Percentiles rank a stretch among this genome's conserved stretches.
phyloP scores from a whole-genome alignment of 2,888 invertebrate genomes.

The Ethmia dodecea region DNA sequence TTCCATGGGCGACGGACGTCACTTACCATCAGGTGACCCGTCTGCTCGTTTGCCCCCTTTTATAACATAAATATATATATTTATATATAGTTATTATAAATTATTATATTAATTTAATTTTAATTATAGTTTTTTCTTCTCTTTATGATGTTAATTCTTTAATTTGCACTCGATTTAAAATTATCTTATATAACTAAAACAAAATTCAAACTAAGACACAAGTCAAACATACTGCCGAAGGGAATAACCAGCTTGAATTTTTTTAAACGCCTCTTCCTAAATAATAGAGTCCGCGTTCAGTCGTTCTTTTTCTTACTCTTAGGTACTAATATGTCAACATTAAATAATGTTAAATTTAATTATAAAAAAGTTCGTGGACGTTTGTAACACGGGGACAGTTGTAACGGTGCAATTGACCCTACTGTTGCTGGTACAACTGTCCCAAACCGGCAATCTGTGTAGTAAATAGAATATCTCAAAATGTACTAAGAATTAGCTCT shows the following conservation, averaged over 20 bases:
- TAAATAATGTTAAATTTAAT: no score
- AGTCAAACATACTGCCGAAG: constrained; percentile 2
- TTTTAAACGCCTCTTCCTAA: constrained; percentile 7
- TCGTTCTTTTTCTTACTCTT: neutral
- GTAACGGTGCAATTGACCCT: neutral
- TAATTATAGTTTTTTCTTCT: no score
- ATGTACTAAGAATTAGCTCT: neutral
- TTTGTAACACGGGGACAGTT: neutral
- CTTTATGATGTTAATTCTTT: no score
- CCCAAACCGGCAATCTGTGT: neutral
- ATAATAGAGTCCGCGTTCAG: neutral
- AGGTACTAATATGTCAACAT: constrained; percentile 1
- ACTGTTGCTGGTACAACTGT: neutral
- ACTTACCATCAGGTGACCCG: no score
- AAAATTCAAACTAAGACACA: constrained; percentile 4
- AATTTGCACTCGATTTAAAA: no score
- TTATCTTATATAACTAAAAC: no score
- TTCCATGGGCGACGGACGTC: no score
- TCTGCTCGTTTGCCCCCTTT: no score
- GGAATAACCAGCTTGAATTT: constrained; percentile 1
- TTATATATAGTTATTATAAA: no score
- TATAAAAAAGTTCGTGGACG: neutral
- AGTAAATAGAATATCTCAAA: neutral
- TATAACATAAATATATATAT: no score
- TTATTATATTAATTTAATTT: no score